Evolutionary conservation across 2,113 vertebrate species (phyloP).

Genomic region (Pluvialis apricaria): DNA sequence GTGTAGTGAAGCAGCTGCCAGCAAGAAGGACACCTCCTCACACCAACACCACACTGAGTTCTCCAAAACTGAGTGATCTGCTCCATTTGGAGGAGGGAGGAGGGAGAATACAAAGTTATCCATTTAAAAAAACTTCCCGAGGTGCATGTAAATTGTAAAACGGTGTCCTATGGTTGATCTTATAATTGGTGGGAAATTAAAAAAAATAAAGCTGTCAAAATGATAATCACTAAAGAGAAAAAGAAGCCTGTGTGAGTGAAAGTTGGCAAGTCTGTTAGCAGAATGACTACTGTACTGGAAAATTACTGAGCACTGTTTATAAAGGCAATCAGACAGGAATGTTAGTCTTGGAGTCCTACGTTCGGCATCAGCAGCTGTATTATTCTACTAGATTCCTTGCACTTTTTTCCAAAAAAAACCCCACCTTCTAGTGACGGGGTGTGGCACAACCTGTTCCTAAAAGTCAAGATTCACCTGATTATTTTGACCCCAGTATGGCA

Average conservation of each 20-base stretch:
- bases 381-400: slow-evolving; percentile 68
- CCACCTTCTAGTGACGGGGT: slow-evolving; percentile 52
- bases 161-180: neutral
- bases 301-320: slow-evolving; percentile 69
- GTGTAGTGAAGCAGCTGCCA: neutral
- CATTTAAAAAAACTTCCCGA: neutral
- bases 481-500: neutral
- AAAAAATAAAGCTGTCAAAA: slow-evolving; percentile 5
- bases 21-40: neutral
- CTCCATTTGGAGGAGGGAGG: neutral
- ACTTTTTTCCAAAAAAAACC: neutral
- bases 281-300: slow-evolving; percentile 75
- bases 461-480: slow-evolving; percentile 57
- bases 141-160: neutral
- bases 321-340: slow-evolving; percentile 71
- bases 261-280: slow-evolving; percentile 55
- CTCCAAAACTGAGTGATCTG: neutral
- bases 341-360: slow-evolving; percentile 73
- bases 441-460: slow-evolving; percentile 70
- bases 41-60: neutral
- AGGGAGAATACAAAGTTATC: neutral
- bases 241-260: slow-evolving; percentile 49
- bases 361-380: slow-evolving; percentile 69
- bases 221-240: slow-evolving; percentile 16
- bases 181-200: neutral